Evolutionary conservation across 2,797 vertebrate genomes (phyloP), one percentile per base, ranked within the genome.

Genomic region (Hybognathus amarus): DNA sequence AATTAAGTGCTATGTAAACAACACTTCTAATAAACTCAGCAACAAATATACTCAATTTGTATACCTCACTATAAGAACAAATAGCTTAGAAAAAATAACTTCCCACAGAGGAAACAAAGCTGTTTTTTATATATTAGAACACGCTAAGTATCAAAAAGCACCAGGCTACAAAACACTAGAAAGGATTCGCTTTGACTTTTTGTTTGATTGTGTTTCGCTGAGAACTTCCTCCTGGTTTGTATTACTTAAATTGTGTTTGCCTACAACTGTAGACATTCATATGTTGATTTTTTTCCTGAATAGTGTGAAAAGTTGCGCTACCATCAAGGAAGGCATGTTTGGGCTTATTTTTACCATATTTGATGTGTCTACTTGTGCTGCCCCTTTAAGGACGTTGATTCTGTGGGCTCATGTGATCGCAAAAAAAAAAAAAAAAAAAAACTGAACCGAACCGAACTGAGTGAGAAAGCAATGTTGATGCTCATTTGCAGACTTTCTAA

Each of bases 1-100:
- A 81, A 73, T 81, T 52, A 74, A 74, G 56, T 64, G 56, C 27
- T 81, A 76, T 76, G 70, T 54, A 75, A 56, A 63, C 17, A 76
- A 67, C n/a, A 17, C 61, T 82, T 76, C 13, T 50, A 73, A 33
- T 66, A 54, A 69, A 54, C 42, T 17, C 24, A 9, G 8, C 10
- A 42, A n/a, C 15, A 36, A n/a, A 50, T 30, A 38, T 11, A 61
- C 42, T 38, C 33, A 12, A 54, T 67, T 76, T 82, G 80, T 67
- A 76, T 74, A 74, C 36, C 24, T 42, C 6, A 22, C 59, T 54
- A 24, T n/a, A 75, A 67, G 68, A 73, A 81, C 40, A 71, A 52
- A 70, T 70, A 50, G 52, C 22, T 33, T 9, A 27, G 69, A 50
- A 30, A 30, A 56, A 15, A 61, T 47, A 63, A 17, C 42, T 73